Evolutionary conservation across 2,888 invertebrate species (phyloP).

Genomic region (Rhingia campestris): DNA sequence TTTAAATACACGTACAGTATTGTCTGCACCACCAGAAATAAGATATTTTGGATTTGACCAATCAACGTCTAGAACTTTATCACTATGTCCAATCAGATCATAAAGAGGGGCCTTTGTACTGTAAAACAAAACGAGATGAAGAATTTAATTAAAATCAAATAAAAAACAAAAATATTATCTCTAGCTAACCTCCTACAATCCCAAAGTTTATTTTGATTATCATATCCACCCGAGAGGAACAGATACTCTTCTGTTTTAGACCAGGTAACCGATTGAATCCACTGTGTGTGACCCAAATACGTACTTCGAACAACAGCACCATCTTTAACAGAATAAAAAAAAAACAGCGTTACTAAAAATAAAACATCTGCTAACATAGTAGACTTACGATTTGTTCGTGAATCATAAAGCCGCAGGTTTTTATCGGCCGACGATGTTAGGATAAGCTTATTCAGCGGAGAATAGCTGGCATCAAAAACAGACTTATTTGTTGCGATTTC

Average conservation of each 20-base stretch:
- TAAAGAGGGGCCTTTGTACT: conserved; percentile 95
- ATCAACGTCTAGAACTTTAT: conserved; percentile 95
- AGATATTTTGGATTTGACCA: conserved; percentile 95
- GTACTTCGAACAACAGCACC: conserved; percentile 93
- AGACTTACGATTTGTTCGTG: conserved; percentile 90
- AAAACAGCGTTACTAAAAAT: neutral
- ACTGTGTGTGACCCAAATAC: conserved; percentile 92
- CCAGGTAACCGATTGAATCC: conserved; percentile 97
- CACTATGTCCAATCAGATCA: conserved; percentile 96
- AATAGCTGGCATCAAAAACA: conserved; percentile 93
- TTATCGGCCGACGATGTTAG: conserved; percentile 95
- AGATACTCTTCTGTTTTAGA: conserved; percentile 90
- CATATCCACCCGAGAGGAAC: conserved; percentile 96
- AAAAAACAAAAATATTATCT: conserved; percentile 5
- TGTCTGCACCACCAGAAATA: conserved; percentile 96
- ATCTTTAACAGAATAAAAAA: conserved; percentile 84
- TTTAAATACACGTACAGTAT: conserved; percentile 94
- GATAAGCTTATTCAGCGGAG: conserved; percentile 88
- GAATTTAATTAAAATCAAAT: conserved; percentile 3
- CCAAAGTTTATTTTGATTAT: conserved; percentile 96
- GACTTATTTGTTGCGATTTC: conserved; percentile 95
- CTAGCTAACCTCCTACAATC: conserved; percentile 91
- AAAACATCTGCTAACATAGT: neutral
- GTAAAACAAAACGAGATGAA: conserved; percentile 77
- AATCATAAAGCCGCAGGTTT: conserved; percentile 95